phyloP scores from a whole-genome alignment of 2,113 vertebrate species.

The Urocitellus parryii region DNA sequence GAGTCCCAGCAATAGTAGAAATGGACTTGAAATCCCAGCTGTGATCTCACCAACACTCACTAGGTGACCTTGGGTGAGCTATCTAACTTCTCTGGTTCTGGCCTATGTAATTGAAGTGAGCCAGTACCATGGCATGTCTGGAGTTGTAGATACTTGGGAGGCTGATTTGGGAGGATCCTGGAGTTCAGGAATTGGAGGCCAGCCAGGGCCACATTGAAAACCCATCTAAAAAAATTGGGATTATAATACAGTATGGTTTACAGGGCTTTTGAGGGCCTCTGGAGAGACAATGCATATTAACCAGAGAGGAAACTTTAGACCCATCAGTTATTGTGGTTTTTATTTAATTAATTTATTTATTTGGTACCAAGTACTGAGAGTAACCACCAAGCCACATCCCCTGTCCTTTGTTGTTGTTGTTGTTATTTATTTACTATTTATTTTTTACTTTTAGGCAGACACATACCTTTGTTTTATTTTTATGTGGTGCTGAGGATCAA shows the following conservation, averaged over 20 bases:
- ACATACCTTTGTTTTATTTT: too few relatives aligned
- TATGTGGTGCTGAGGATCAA: too few relatives aligned
- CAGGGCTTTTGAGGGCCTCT: not conserved
- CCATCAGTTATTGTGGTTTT: not conserved
- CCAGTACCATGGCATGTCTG: too few relatives aligned
- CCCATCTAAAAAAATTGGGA: not conserved
- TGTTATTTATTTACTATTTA: too few relatives aligned
- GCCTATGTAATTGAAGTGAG: not conserved
- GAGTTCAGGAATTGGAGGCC: not conserved
- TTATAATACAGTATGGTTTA: not conserved
- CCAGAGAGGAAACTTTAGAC: not conserved
- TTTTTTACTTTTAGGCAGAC: too few relatives aligned
- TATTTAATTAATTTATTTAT: too few relatives aligned
- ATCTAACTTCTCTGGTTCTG: conserved; percentile 22
- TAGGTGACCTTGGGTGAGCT: not conserved
- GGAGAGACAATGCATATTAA: not conserved
- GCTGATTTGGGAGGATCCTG: not conserved
- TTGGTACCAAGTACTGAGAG: too few relatives aligned
- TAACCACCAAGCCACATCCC: too few relatives aligned
- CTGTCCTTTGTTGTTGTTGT: too few relatives aligned
- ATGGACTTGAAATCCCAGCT: not conserved
- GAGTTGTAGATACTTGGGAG: not conserved
- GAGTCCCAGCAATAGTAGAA: not conserved
- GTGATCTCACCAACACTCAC: not conserved
- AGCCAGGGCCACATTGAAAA: not conserved